Percentiles rank a stretch among this genome's conserved stretches.
Evolutionary conservation across 2,113 vertebrate genomes (phyloP).

Genomic region (Trichomycterus rosablanca): DNA sequence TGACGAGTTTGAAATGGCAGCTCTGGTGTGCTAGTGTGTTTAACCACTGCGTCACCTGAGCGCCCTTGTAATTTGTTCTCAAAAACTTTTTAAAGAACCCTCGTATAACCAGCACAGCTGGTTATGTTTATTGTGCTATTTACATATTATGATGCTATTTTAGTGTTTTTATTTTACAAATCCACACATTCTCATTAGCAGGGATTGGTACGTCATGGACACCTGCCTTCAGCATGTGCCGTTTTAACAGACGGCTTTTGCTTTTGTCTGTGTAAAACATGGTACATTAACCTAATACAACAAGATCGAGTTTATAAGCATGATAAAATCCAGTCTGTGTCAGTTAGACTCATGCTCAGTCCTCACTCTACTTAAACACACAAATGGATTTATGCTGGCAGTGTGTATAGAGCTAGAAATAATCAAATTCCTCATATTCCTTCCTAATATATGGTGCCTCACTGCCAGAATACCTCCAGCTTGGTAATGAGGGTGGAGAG

Average conservation of each 20-base stretch:
- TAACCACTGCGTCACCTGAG: too few species aligned
- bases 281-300: constrained; percentile 48
- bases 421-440: constrained; percentile 39
- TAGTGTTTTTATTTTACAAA: background rate
- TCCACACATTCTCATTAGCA: background rate
- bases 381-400: constrained; percentile 46
- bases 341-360: constrained; percentile 26
- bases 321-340: constrained; percentile 39
- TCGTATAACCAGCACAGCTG: too few species aligned
- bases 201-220: background rate
- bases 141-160: background rate
- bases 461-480: constrained; percentile 39
- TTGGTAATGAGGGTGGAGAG: constrained; percentile 24
- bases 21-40: too few species aligned
- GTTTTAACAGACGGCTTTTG: constrained; percentile 53
- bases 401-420: constrained; percentile 37
- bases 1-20: too few species aligned
- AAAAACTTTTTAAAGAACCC: too few species aligned
- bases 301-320: constrained; percentile 33
- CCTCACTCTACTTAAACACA: constrained; percentile 38
- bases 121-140: too few species aligned
- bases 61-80: too few species aligned
- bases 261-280: constrained; percentile 43
- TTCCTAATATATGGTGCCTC: constrained; percentile 15
- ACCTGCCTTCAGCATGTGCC: background rate